Conservation (phyloP, 2,888 invertebrate species). For the Acanthoscelides obtectus region DNA sequence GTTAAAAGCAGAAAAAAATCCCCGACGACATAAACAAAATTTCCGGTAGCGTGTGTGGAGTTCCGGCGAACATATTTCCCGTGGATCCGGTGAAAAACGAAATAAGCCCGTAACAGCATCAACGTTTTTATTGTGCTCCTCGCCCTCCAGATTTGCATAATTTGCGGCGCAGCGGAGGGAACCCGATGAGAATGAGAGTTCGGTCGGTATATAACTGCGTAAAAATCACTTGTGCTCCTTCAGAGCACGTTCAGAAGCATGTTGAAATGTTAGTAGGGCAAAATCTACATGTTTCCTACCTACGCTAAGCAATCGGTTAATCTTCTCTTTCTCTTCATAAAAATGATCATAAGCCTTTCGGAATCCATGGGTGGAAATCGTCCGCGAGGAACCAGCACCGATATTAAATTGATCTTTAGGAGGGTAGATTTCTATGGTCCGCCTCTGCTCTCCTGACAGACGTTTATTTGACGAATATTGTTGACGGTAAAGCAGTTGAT, state of each 20-base stretch:
- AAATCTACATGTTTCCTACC: too few relatives aligned
- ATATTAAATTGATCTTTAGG: too few relatives aligned
- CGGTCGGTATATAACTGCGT: background rate
- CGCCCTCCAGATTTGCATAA: slow-evolving; percentile 7
- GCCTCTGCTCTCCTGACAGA: too few relatives aligned
- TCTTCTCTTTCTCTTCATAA: too few relatives aligned
- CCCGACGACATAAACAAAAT: background rate
- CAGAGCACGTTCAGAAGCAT: background rate
- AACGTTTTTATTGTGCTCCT: slow-evolving; percentile 12
- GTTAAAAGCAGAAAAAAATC: background rate
- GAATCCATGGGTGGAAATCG: too few relatives aligned
- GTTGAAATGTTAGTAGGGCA: too few relatives aligned
- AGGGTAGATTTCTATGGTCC: too few relatives aligned
- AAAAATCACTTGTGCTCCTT: background rate
- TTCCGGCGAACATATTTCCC: slow-evolving; percentile 1
- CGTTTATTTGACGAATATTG: too few relatives aligned
- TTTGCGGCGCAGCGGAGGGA: slow-evolving; percentile 3
- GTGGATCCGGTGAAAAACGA: slow-evolving; percentile 2
- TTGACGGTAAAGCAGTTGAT: too few relatives aligned
- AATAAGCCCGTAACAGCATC: slow-evolving; percentile 11
- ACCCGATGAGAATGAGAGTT: background rate
- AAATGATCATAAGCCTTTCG: too few relatives aligned
- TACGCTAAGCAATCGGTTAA: too few relatives aligned
- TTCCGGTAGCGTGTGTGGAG: background rate
- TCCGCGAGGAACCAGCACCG: too few relatives aligned